Conservation (phyloP, 1,140 invertebrate genomes). For the Pissodes strobi region DNA sequence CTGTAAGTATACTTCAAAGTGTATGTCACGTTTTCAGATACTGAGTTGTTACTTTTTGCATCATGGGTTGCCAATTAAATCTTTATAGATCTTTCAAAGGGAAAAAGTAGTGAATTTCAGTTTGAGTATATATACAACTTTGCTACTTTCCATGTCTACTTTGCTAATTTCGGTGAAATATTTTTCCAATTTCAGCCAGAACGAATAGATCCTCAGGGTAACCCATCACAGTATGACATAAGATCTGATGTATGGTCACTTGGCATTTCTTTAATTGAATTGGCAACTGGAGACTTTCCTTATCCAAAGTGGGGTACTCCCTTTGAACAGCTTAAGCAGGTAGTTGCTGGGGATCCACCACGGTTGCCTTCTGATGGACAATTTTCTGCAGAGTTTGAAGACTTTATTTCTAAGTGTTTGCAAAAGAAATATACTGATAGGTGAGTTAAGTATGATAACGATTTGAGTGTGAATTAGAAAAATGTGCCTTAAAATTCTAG, state of each 20-base stretch:
- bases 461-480: too few species aligned
- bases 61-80: too few species aligned
- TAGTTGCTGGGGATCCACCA: constrained; percentile 86
- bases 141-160: too few species aligned
- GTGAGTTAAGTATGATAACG: too few species aligned
- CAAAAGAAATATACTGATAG: constrained; percentile 87
- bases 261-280: constrained; percentile 89
- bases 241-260: constrained; percentile 96
- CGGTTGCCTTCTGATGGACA: constrained; percentile 68
- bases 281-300: constrained; percentile 84
- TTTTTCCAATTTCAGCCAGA: constrained; percentile 80
- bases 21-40: too few species aligned
- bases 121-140: too few species aligned
- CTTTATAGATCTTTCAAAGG: too few species aligned
- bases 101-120: too few species aligned
- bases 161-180: too few species aligned
- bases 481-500: too few species aligned
- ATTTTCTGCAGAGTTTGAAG: constrained; percentile 83
- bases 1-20: too few species aligned
- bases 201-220: constrained; percentile 85
- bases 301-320: constrained; percentile 89
- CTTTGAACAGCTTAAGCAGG: constrained; percentile 93
- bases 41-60: too few species aligned
- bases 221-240: constrained; percentile 84
- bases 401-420: constrained; percentile 86